Conservation (phyloP, 2,113 vertebrate genomes). For the Phainopepla nitens region DNA sequence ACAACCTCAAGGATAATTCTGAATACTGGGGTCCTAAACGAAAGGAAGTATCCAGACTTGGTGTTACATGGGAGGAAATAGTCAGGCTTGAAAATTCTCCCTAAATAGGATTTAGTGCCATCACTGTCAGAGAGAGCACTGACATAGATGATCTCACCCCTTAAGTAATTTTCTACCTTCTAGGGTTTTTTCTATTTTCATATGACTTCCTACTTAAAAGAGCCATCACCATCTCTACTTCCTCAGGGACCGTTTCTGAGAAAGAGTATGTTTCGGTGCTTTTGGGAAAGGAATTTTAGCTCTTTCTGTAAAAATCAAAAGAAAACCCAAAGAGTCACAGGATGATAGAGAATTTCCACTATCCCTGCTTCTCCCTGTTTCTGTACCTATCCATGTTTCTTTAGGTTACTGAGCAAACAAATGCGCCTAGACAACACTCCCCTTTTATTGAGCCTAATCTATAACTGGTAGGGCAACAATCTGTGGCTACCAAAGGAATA, state of each 20-base stretch:
- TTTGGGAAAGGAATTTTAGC: background rate
- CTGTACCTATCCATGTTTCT: background rate
- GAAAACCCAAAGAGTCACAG: background rate
- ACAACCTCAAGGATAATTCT: background rate
- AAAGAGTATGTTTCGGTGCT: background rate
- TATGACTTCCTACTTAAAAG: background rate
- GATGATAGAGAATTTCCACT: background rate
- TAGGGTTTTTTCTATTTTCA: background rate
- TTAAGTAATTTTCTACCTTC: background rate
- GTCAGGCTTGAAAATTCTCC: background rate
- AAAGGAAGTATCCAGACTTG: background rate
- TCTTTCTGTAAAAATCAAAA: background rate
- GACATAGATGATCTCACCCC: background rate
- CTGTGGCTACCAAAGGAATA: background rate
- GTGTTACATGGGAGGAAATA: background rate
- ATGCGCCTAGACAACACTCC: background rate
- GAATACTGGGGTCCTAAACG: background rate
- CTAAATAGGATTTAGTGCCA: background rate
- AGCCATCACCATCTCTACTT: background rate
- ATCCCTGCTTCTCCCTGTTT: background rate
- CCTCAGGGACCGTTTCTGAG: background rate
- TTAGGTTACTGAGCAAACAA: background rate
- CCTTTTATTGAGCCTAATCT: background rate
- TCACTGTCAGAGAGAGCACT: background rate
- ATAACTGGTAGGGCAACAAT: background rate